Evolutionary conservation across 2,797 vertebrate genomes (phyloP), one percentile per base, ranked within the genome.

Genomic region (Botia almorhae): DNA sequence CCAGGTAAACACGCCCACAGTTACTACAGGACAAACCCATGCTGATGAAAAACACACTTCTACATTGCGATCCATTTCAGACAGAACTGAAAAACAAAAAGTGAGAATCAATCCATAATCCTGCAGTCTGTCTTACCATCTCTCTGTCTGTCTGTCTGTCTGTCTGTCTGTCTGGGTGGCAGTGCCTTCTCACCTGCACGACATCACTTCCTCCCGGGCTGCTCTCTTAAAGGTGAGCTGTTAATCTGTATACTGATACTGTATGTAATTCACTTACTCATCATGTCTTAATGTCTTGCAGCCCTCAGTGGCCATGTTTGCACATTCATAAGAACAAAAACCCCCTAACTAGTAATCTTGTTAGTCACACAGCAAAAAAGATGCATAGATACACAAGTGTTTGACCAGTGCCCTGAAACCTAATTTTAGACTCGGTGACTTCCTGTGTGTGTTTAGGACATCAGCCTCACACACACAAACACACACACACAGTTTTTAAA

Each of bases 181-280:
- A 99, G 97, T 94, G 96, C 94, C 90, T 96, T 97, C 65, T 95
- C 95, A 0, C 95, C 96, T 82, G 94, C 96, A 91, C 94, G 95
- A 76, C 97, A 96, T 90, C 91, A 97, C 87, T 94, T 97, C 90
- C 95, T 96, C 90, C 96, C 96, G 92, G 95, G 93, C 87, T 96
- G 91, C 89, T 94, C 96, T 84, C 95, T 97, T 81, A 97, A 97
- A 97, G 97, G 97, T 98, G 94, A 95, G 94, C 85, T 33, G 12
- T 63, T 33, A 26, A 60, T 26, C 56, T 60, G 21, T 3, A 60
- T 60, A 26, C 11, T 11, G 19, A 33, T 33, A 3, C 33, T 33
- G 3, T 33, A 33, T 33, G 4, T 33, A 33, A 33, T 33, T 33
- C 33, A 33, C 4, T 1, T 3, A 33, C 33, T 5, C 33, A 5